Percentiles rank a stretch among this genome's conserved stretches.
Conservation (phyloP, 2,797 vertebrate species). For the Salarias fasciatus region DNA sequence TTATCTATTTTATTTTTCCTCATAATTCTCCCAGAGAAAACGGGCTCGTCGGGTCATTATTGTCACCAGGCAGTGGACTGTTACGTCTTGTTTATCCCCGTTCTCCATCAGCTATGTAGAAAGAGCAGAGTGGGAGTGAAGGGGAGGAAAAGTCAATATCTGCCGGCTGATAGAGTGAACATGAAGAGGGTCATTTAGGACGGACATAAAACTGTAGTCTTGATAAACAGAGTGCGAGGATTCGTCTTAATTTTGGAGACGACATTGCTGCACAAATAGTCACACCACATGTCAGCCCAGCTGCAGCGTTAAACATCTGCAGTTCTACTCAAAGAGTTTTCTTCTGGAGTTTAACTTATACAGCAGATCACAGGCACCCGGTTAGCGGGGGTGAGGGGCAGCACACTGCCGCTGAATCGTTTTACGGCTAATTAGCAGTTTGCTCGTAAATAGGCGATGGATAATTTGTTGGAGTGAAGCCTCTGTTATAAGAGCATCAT, state of each 20-base stretch:
- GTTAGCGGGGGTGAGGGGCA: background rate
- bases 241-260: slow-evolving; percentile 4
- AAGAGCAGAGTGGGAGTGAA: slow-evolving; percentile 55
- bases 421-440: background rate
- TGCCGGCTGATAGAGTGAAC: slow-evolving; percentile 49
- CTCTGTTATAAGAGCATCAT: too few relatives aligned
- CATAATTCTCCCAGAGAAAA: slow-evolving; percentile 7
- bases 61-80: slow-evolving; percentile 28
- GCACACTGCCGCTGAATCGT: slow-evolving; percentile 1
- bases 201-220: slow-evolving; percentile 40
- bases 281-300: slow-evolving; percentile 50
- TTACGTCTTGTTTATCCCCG: slow-evolving; percentile 35
- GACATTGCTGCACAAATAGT: slow-evolving; percentile 27
- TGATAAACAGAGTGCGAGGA: slow-evolving; percentile 34
- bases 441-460: slow-evolving; percentile 1
- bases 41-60: slow-evolving; percentile 23
- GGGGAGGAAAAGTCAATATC: slow-evolving; percentile 49
- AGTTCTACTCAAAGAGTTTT: slow-evolving; percentile 33
- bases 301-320: slow-evolving; percentile 64
- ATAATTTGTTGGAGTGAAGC: background rate
- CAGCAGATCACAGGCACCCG: slow-evolving; percentile 1
- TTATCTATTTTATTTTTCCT: too few relatives aligned
- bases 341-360: slow-evolving; percentile 33
- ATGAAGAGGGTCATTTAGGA: slow-evolving; percentile 3
- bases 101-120: too few relatives aligned